These are phyloP conservation scores for Andinoacara biseriatus DNA, from an alignment of 2,113 vertebrate genomes.

Conservation along the genomic window DNA sequence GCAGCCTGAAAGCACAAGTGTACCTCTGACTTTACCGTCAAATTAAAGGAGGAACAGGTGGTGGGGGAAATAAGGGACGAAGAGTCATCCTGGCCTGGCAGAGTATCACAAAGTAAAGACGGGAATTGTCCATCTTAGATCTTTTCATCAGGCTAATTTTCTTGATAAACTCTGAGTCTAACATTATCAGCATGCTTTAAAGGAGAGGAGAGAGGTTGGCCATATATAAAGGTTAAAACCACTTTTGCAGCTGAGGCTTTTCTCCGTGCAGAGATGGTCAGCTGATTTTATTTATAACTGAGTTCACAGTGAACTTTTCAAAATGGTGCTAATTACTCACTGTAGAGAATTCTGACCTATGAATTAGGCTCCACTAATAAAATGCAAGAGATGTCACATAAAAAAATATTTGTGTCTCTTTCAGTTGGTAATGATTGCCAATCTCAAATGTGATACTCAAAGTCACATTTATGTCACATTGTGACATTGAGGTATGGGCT, in stretches of 20 bases:
- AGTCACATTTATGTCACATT: too few species aligned
- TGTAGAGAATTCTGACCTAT: background rate
- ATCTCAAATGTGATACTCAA: background rate
- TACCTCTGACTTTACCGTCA: constrained; percentile 70
- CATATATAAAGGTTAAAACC: constrained; percentile 23
- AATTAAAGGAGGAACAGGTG: constrained; percentile 67
- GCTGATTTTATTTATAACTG: background rate
- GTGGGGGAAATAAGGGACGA: constrained; percentile 35
- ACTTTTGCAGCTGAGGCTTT: background rate
- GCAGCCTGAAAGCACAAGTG: constrained; percentile 65
- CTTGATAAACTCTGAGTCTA: constrained; percentile 68
- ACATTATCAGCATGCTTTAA: constrained; percentile 36
- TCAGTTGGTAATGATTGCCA: background rate
- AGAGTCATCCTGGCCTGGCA: constrained; percentile 65
- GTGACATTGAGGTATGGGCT: too few species aligned
- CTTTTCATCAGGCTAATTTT: constrained; percentile 61
- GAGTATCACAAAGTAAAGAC: constrained; percentile 58
- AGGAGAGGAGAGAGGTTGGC: constrained; percentile 35
- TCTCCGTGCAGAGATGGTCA: background rate
- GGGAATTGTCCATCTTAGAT: constrained; percentile 39
- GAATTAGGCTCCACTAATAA: background rate
- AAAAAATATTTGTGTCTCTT: background rate
- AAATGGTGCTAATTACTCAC: background rate
- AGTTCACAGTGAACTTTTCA: background rate
- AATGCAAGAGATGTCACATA: background rate